phyloP scores from a whole-genome alignment of 2,797 vertebrate species.

The Sebastolobus altivelis region DNA sequence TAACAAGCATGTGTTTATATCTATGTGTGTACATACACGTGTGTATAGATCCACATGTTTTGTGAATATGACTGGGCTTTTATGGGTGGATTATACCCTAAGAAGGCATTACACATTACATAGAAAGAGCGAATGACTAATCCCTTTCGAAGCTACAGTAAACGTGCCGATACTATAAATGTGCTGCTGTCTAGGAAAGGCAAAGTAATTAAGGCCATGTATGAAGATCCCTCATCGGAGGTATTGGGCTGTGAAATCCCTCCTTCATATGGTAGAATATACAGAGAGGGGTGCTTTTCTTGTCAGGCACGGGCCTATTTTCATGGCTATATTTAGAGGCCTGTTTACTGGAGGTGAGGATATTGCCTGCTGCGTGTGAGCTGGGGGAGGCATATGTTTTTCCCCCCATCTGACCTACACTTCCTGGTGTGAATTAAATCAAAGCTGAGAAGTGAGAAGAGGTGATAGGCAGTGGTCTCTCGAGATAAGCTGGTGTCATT shows the following conservation, averaged over 20 bases:
- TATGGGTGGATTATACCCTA: constrained; percentile 47
- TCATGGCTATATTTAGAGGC: constrained; percentile 73
- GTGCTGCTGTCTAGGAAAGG: constrained; percentile 11
- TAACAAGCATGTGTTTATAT: neutral
- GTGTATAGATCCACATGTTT: constrained; percentile 10
- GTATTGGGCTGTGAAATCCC: constrained; percentile 12
- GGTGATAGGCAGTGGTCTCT: constrained; percentile 60
- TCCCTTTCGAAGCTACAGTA: constrained; percentile 36
- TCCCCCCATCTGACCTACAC: constrained; percentile 58
- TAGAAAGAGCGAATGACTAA: constrained; percentile 28
- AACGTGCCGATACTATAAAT: constrained; percentile 24
- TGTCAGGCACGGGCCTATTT: constrained; percentile 58
- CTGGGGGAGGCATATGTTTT: constrained; percentile 68
- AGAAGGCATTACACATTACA: constrained; percentile 29
- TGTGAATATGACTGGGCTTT: constrained; percentile 25
- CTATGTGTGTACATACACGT: neutral
- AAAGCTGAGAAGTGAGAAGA: constrained; percentile 66
- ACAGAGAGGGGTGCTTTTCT: constrained; percentile 39
- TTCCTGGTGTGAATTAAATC: constrained; percentile 79
- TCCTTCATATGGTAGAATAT: constrained; percentile 33
- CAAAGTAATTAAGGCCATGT: constrained; percentile 34
- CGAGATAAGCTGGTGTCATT: constrained; percentile 49
- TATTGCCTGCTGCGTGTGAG: constrained; percentile 67
- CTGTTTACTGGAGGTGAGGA: constrained; percentile 70
- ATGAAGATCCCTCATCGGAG: constrained; percentile 10